These are phyloP conservation scores for Agrotis segetum DNA, from an alignment of 2,888 invertebrate genomes.

Conservation along the genomic window DNA sequence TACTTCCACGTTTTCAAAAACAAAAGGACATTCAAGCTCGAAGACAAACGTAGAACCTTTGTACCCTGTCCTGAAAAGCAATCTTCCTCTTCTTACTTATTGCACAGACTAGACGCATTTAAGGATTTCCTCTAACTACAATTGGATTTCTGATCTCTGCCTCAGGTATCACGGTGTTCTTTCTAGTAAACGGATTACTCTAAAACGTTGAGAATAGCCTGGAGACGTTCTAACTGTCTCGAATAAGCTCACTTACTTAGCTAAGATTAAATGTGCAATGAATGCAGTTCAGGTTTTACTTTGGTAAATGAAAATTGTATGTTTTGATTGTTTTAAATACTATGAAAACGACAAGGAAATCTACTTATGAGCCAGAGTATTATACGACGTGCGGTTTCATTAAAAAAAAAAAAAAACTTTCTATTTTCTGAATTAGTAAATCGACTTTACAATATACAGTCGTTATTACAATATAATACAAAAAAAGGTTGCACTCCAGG, in stretches of 20 bases:
- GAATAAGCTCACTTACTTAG: slow-evolving; percentile 28
- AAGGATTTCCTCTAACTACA: slow-evolving; percentile 24
- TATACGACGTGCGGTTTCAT: not conserved
- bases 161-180: slow-evolving; percentile 26
- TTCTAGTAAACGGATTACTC: slow-evolving; percentile 28
- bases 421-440: too few species aligned
- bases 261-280: not conserved
- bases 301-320: not conserved
- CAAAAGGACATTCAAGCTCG: not conserved
- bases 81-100: slow-evolving; percentile 10
- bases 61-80: slow-evolving; percentile 8
- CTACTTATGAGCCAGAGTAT: not conserved
- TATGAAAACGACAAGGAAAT: not conserved
- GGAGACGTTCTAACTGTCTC: slow-evolving; percentile 26
- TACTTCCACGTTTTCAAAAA: not conserved
- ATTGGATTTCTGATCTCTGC: slow-evolving; percentile 24
- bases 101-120: slow-evolving; percentile 30
- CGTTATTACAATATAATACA: too few species aligned
- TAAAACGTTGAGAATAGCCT: slow-evolving; percentile 20
- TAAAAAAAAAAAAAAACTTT: too few species aligned
- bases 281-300: not conserved
- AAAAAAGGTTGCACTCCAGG: too few species aligned
- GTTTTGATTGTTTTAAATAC: not conserved
- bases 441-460: too few species aligned
- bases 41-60: slow-evolving; percentile 9